A percentile compares a stretch with the other conserved stretches of the same genome.
Evolutionary conservation across 2,113 vertebrate species (phyloP).

Genomic region (Centropristis striata): DNA sequence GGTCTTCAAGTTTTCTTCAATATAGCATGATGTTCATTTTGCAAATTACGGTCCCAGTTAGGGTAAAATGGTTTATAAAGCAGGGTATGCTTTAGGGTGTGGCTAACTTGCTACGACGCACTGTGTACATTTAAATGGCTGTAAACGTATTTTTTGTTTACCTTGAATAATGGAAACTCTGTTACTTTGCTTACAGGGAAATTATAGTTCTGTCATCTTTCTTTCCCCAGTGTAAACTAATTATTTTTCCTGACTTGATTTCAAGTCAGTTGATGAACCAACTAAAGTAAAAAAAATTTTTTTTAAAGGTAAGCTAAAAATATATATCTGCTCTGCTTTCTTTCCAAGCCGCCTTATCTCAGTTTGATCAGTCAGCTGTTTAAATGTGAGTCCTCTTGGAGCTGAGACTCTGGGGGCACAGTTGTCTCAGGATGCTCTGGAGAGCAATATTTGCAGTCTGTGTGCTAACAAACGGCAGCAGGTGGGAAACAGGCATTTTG

Average conservation of each 20-base stretch:
- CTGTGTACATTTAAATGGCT: too few species aligned
- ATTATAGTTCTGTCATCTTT: not conserved
- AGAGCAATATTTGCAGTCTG: conserved; percentile 88
- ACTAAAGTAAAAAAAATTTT: not conserved
- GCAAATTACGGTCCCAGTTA: too few species aligned
- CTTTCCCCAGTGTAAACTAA: not conserved
- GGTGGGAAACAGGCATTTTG: conserved; percentile 88
- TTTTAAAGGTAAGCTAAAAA: not conserved
- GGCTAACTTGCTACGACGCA: too few species aligned
- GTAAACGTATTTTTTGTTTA: too few species aligned
- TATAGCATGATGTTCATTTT: too few species aligned
- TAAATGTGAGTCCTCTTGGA: conserved; percentile 26
- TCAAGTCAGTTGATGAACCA: not conserved
- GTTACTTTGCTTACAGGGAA: not conserved
- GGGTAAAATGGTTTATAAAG: too few species aligned
- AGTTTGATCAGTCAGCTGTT: conserved; percentile 22
- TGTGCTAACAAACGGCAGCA: conserved; percentile 88
- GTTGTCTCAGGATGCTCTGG: conserved; percentile 40
- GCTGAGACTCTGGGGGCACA: not conserved
- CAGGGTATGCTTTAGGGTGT: too few species aligned
- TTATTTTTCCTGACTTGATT: not conserved
- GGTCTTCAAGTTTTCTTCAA: too few species aligned
- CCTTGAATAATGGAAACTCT: too few species aligned
- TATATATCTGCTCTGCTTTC: not conserved
- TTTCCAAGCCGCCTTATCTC: not conserved